Percentiles rank a stretch among this genome's conserved stretches.
phyloP scores from a whole-genome alignment of 2,797 vertebrate genomes.

The Intellagama lesueurii region DNA sequence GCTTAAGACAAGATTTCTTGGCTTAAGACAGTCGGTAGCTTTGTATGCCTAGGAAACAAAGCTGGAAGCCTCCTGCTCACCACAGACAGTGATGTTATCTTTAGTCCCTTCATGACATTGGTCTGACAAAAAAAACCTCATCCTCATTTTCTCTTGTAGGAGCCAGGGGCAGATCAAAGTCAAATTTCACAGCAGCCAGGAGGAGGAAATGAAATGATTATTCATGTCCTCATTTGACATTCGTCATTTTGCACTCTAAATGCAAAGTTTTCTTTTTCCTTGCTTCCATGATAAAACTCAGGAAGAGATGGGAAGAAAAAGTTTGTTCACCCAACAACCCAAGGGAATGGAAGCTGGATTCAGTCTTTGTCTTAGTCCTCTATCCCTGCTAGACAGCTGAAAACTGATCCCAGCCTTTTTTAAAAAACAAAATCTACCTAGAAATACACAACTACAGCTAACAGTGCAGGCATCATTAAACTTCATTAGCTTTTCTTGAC shows the following conservation, averaged over 20 bases:
- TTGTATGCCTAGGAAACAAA: neutral
- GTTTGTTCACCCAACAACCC: neutral
- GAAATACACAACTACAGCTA: neutral
- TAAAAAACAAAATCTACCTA: neutral
- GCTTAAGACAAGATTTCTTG: neutral
- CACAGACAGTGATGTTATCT: neutral
- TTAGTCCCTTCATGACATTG: neutral
- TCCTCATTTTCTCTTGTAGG: neutral
- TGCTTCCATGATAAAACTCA: neutral
- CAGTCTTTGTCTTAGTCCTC: neutral
- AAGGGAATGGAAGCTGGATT: neutral
- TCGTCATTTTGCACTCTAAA: neutral
- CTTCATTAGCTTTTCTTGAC: too few relatives aligned
- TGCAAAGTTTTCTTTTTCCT: neutral
- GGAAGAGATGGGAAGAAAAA: neutral
- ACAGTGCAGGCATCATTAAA: neutral
- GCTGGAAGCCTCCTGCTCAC: neutral
- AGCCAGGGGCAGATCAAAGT: neutral
- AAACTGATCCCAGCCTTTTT: neutral
- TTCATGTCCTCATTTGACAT: neutral
- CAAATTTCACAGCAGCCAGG: neutral
- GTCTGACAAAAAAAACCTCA: neutral
- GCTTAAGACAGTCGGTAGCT: neutral
- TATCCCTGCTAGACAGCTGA: neutral
- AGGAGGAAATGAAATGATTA: neutral